Evolutionary conservation across 2,888 invertebrate genomes (phyloP), one percentile per base, ranked within the genome.

Genomic region (Ormyrus labotus): DNA sequence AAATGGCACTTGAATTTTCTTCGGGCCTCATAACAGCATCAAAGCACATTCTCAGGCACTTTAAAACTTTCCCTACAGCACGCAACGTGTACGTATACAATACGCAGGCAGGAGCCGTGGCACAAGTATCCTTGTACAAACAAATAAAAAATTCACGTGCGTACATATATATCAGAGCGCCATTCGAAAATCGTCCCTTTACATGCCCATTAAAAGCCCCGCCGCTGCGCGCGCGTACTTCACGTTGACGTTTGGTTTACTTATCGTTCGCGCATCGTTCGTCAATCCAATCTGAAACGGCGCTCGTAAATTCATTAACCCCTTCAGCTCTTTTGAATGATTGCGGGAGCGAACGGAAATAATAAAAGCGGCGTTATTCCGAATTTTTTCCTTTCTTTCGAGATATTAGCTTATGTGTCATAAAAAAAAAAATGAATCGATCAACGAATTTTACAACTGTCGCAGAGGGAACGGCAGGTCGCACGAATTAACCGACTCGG

Each of bases 71-170:
- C 74, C 67, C 65, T 65, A 34, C 34, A 34, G 2, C 65, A 5
- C 48, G 47, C 48, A 68, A 50, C n/a, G 10, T 57, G 48, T 11
- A 3, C 11, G 19, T 34, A 34, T 53, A 51, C 45, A 11, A 5
- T 13, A 50, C 34, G 13, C 50, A n/a, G 48, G 48, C n/a, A 51
- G 45, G 34, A 34, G 45, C 34, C 13, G 11, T 6, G n/a, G 10
- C 11, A 45, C 73, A 48, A 53, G 73, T 67, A 75, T 67, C 65
- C 57, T 58, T 67, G 67, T 48, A 45, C 67, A 75, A 75, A 75
- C 74, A 75, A 73, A 75, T 75, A 67, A 75, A 67, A 75, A 67
- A 75, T 75, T 75, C 65, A 75, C 74, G 67, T 45, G 74, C 47
- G 13, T 3, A 3, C n/a, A 51, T 13, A 48, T 34, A 69, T 47